A percentile compares a stretch with the other conserved stretches of the same genome.
phyloP scores from a whole-genome alignment of 2,888 invertebrate species.

The Macroteleia sp. region DNA sequence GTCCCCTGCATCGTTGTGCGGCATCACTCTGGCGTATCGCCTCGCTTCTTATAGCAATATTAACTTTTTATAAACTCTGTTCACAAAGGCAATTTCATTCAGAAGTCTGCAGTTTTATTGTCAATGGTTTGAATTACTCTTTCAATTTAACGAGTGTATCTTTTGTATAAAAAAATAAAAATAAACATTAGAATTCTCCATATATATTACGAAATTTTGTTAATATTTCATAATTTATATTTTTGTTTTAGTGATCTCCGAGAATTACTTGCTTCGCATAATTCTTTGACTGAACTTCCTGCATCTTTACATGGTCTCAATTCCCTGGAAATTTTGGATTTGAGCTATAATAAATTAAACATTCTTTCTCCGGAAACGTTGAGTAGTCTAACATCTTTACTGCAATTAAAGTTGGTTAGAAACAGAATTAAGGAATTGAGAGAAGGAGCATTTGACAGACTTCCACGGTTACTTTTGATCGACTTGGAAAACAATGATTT shows the following conservation, averaged over 20 bases:
- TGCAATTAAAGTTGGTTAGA: conserved; percentile 89
- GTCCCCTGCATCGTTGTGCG: conserved; percentile 67
- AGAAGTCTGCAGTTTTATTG: no score
- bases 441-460: conserved; percentile 89
- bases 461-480: conserved; percentile 89
- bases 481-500: conserved; percentile 93
- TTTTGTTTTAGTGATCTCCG: conserved; percentile 87
- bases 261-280: conserved; percentile 91
- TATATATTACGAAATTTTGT: no score
- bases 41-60: no score
- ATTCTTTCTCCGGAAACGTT: conserved; percentile 89
- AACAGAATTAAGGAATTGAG: conserved; percentile 90
- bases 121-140: no score
- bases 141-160: no score
- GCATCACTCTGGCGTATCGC: conserved; percentile 71
- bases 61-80: not conserved
- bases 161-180: no score
- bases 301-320: conserved; percentile 88
- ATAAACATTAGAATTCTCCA: no score
- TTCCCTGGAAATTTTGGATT: conserved; percentile 89
- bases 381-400: conserved; percentile 88
- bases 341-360: conserved; percentile 91
- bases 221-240: no score
- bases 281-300: conserved; percentile 90
- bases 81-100: no score